Percentiles rank a stretch among this genome's conserved stretches.
Evolutionary conservation across 2,888 invertebrate genomes (phyloP).

Genomic region (Stenurella melanura): DNA sequence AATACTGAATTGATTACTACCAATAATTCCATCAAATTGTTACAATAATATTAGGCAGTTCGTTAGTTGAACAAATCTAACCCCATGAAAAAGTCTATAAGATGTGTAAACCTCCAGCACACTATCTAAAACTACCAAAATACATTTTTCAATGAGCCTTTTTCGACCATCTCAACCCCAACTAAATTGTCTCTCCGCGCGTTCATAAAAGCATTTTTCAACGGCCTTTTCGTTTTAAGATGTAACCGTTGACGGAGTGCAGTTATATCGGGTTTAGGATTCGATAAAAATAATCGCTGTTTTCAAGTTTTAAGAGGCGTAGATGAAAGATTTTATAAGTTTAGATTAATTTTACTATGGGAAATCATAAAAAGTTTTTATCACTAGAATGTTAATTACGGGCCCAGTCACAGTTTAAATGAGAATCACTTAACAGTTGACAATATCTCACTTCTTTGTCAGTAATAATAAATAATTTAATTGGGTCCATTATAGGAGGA

Average conservation of each 20-base stretch:
- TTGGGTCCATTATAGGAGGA: constrained; percentile 20
- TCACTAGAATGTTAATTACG: constrained; percentile 2
- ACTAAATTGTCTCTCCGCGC: neutral
- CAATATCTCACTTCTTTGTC: constrained; percentile 3
- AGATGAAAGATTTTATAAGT: constrained; percentile 41
- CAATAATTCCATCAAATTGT: no score
- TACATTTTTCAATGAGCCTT: no score
- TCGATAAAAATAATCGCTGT: constrained; percentile 36
- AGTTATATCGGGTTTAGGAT: constrained; percentile 11
- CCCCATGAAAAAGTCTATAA: no score
- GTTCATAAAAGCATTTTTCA: constrained; percentile 29
- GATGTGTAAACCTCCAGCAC: no score
- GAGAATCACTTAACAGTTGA: constrained; percentile 20
- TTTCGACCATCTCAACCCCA: no score
- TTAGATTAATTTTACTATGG: constrained; percentile 36
- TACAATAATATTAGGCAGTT: no score
- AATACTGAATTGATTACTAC: no score
- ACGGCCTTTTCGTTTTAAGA: constrained; percentile 19
- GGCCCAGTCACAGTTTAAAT: constrained; percentile 10
- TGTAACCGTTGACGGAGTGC: constrained; percentile 17
- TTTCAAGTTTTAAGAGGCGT: neutral
- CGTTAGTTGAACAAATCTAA: no score
- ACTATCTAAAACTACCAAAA: no score
- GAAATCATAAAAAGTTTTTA: constrained; percentile 21
- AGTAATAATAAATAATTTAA: constrained; percentile 1